A percentile compares a stretch with the other conserved stretches of the same genome.
Evolutionary conservation across 2,888 invertebrate genomes (phyloP).

Genomic region (Galerucella pusilla): DNA sequence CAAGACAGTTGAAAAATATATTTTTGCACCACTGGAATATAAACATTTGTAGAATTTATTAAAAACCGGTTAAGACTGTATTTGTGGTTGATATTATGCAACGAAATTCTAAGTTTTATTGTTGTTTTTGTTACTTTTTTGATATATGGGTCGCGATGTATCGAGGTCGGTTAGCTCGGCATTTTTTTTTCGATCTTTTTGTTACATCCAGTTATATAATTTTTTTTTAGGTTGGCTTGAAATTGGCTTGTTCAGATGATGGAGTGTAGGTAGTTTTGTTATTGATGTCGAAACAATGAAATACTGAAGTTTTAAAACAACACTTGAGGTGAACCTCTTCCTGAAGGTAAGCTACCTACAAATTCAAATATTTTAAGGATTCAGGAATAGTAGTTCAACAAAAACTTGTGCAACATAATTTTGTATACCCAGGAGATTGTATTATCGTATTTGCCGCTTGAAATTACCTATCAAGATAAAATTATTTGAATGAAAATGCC

Average conservation of each 20-base stretch:
- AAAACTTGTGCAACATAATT: no score
- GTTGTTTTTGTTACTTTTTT: constrained; percentile 27
- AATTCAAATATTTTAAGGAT: no score
- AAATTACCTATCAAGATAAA: no score
- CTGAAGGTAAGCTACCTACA: no score
- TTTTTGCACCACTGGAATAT: background rate
- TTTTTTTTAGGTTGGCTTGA: background rate
- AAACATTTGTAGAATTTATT: constrained; percentile 41
- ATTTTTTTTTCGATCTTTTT: constrained; percentile 1
- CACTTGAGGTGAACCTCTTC: no score
- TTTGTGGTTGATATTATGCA: constrained; percentile 42
- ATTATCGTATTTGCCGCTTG: no score
- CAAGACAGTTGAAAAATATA: background rate
- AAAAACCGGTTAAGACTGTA: constrained; percentile 42
- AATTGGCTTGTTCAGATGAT: background rate
- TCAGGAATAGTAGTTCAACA: no score
- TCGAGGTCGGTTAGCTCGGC: background rate
- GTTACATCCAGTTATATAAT: background rate
- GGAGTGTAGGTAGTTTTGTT: background rate
- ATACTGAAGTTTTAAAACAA: no score
- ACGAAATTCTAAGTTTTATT: constrained; percentile 46
- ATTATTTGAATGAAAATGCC: no score
- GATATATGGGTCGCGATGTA: constrained; percentile 20
- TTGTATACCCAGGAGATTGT: no score
- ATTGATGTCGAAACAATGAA: no score